phyloP scores from a whole-genome alignment of 2,113 vertebrate genomes.

The Alosa alosa region DNA sequence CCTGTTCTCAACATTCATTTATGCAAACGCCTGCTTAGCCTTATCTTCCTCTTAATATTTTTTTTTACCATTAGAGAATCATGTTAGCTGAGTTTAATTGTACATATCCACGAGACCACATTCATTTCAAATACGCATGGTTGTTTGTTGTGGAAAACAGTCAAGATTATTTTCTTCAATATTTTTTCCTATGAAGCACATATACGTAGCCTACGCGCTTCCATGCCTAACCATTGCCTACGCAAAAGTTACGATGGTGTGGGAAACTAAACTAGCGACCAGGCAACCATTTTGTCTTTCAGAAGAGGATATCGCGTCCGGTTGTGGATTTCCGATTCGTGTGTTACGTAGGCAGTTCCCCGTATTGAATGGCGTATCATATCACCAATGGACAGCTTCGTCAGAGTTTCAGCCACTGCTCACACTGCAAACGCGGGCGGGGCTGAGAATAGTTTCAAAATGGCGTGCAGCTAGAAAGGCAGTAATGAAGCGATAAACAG shows the following conservation, averaged over 20 bases:
- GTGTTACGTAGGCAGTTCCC: neutral
- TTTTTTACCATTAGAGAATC: too few relatives aligned
- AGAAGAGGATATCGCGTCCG: neutral
- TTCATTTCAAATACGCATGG: too few relatives aligned
- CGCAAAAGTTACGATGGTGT: neutral
- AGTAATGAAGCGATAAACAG: neutral
- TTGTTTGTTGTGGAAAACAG: too few relatives aligned
- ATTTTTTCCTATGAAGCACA: too few relatives aligned
- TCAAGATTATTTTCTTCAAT: too few relatives aligned
- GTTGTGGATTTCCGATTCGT: neutral
- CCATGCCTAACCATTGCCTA: too few relatives aligned
- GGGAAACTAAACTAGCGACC: neutral
- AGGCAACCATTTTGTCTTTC: neutral
- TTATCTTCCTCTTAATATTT: too few relatives aligned
- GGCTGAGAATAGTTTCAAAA: neutral
- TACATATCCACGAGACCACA: too few relatives aligned
- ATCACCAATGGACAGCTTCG: neutral
- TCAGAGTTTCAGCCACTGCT: neutral
- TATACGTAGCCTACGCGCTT: too few relatives aligned
- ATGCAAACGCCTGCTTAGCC: too few relatives aligned
- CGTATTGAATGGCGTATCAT: neutral
- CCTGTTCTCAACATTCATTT: too few relatives aligned
- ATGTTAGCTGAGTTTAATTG: too few relatives aligned
- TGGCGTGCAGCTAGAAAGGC: neutral
- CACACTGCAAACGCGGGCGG: neutral